Evolutionary conservation across 2,797 vertebrate genomes (phyloP), one percentile per base, ranked within the genome.

Genomic region (Lithobates sylvaticus): DNA sequence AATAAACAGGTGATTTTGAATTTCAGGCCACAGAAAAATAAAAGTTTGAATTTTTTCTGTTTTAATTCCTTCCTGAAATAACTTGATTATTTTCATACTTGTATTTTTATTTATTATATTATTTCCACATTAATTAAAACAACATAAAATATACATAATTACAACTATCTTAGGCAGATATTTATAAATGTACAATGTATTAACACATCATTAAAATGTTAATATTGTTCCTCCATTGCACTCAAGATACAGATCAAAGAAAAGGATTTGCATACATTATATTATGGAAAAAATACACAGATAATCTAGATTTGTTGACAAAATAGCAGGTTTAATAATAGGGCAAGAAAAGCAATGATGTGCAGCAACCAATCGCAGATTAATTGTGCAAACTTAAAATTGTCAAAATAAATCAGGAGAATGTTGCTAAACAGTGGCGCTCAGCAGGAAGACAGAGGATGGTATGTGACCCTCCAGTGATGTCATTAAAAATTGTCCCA

Each of bases 81-180:
- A 54, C 50, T 54, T 54, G 15, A 54, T 54, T 54, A 54, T 54
- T 18, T 54, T 54, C 50, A 54, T 54, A 54, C 50, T 54, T 54
- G 50, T 54, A 18, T 54, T 76, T 16, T 61, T 34, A 54, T 58
- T 58, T 26, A 21, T 64, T 39, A 39, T 21, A 12, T 78, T 78
- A 29, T 29, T 95, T 95, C 9, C 6, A 26, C 73, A 47, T 78
- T 78, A 65, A 74, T 79, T 74, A 34, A 61, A 84, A 78, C 68
- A 85, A 79, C 50, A 85, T 79, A 58, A 58, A 73, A 85, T 74
- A 44, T 73, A 73, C 50, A 73, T 67, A 73, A 79, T 78, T 74
- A 50, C 54, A 34, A 26, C 42, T 32, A 71, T 73, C 65, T 32
- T 74, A 64, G 18, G 61, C 27, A n/a, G 36, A 27, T 85, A 58